Evolutionary conservation across 2,888 invertebrate species (phyloP), one percentile per base, ranked within the genome.

Genomic region (Leucophora obtusa): DNA sequence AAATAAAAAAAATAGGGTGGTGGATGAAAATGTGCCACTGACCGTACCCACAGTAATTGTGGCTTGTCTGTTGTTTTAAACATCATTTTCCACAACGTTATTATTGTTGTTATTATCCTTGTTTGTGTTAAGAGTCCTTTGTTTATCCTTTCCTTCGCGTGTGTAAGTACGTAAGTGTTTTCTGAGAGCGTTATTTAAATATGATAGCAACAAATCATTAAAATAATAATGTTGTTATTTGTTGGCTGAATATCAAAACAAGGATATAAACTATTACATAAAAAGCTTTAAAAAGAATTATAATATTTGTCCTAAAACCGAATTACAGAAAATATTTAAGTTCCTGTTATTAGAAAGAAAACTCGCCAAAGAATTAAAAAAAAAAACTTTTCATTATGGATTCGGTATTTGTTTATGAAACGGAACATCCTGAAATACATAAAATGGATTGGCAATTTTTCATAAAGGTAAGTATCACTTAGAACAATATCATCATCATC

Each of bases 361-460:
- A 21, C 33, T 43, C 56, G 8, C 14, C 14, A 15, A 33, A 54
- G 9, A 47, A 4, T 28, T 28, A 3, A 28, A 28, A 28, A 28
- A 28, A 28, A 28, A 82, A 80, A 71, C 1, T 51, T 15, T 54
- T 35, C 58, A 77, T 33, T 24, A 82, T 87, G 78, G 85, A 86
- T 68, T 85, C 87, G 15, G 80, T 84, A 72, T 85, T 85, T 56
- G 83, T 82, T 78, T 87, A 87, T 75, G 88, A 87, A 80, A 68
- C 81, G 56, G 81, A 81, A 70, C 81, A 81, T 71, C 77, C 81
- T 8, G 81, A 81, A 66, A 81, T 77, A 51, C 77, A 81, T 56
- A 87, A 87, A 73, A 77, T 89, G 82, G 89, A 89, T 83, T 89
- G 90, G 89, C 89, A 90, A 58, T 89, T 89, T 82, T 84, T 89